A percentile compares a stretch with the other conserved stretches of the same genome.
Conservation (phyloP, 2,797 vertebrate species). For the Trichosurus vulpecula region DNA sequence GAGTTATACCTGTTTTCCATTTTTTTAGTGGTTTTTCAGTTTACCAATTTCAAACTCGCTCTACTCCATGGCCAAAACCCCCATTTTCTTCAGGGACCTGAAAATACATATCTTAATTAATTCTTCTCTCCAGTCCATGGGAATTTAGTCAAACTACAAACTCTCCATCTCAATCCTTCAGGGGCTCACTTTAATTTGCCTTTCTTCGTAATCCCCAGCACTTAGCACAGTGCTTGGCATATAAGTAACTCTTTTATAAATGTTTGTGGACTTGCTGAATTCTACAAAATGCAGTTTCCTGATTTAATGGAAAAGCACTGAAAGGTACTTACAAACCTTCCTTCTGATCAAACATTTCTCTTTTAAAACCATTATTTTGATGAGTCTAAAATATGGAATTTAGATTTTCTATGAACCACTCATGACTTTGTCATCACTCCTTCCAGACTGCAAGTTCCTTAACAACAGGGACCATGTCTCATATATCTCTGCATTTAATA, state of each 20-base stretch:
- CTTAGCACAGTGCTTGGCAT: neutral
- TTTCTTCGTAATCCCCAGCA: neutral
- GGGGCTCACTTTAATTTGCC: neutral
- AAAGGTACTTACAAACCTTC: neutral
- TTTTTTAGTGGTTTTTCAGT: neutral
- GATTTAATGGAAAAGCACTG: neutral
- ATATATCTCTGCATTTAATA: neutral
- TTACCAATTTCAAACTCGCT: neutral
- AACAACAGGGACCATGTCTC: neutral
- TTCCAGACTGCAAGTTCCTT: neutral
- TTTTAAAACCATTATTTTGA: neutral
- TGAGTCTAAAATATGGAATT: accelerated
- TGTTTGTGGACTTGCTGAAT: neutral
- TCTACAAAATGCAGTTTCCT: neutral
- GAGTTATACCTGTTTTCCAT: neutral
- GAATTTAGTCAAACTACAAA: neutral
- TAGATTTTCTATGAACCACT: neutral
- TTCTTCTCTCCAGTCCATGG: accelerated
- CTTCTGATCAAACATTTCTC: neutral
- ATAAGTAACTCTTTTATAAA: neutral
- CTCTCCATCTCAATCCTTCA: accelerated
- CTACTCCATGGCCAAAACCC: neutral
- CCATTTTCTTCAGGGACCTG: neutral
- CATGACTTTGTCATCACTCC: neutral
- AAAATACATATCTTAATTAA: accelerated